Conservation (phyloP, 2,888 invertebrate species). For the Apomyelois bistriatella region DNA sequence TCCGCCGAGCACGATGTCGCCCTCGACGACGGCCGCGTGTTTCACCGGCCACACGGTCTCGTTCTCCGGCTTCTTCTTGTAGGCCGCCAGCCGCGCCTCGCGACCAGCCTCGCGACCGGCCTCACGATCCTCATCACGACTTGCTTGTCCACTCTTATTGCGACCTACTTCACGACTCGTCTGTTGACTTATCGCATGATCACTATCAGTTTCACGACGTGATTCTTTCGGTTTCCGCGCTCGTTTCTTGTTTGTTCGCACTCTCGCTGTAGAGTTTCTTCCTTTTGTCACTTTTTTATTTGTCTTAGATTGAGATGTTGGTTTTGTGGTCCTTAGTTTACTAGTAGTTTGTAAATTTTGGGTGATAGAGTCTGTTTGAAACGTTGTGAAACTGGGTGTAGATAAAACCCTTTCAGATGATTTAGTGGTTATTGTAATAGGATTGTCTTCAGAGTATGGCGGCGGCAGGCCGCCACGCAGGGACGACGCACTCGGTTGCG, state of each 20-base stretch:
- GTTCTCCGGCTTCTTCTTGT: conserved; percentile 41
- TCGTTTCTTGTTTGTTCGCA: background rate
- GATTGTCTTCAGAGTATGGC: background rate
- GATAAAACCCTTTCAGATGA: background rate
- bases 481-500: conserved; percentile 38
- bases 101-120: conserved; percentile 15
- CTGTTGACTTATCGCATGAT: background rate
- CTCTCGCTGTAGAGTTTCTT: background rate
- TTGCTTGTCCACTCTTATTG: background rate
- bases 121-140: background rate
- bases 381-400: background rate
- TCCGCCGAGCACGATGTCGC: conserved; percentile 91
- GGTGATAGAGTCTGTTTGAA: background rate
- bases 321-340: background rate
- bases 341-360: background rate
- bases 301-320: background rate
- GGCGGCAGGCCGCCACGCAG: conserved; percentile 17
- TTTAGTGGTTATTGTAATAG: background rate
- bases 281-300: background rate
- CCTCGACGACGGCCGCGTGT: conserved; percentile 89
- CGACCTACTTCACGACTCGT: background rate
- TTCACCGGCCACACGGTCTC: conserved; percentile 85
- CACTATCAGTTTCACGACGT: background rate
- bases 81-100: conserved; percentile 24
- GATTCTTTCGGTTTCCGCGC: background rate